Percentiles rank a stretch among this genome's conserved stretches.
These are phyloP conservation scores for Agrotis puta DNA, from an alignment of 2,888 invertebrate genomes.

Conservation along the genomic window DNA sequence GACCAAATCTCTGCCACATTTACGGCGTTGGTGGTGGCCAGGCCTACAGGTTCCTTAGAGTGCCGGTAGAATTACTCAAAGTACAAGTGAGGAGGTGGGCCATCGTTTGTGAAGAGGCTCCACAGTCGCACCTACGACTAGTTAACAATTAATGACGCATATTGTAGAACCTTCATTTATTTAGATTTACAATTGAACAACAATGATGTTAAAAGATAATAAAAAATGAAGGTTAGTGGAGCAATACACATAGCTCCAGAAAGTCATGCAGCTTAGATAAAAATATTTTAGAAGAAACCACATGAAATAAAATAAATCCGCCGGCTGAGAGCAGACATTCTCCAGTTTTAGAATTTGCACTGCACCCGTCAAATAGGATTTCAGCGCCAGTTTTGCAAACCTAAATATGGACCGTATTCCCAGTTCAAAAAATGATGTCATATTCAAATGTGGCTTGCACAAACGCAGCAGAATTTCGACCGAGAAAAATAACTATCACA, in stretches of 20 bases:
- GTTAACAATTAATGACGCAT: neutral
- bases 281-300: slow-evolving; percentile 4
- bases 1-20: too few relatives aligned
- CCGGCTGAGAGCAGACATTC: neutral
- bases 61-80: too few relatives aligned
- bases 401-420: slow-evolving; percentile 4
- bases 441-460: slow-evolving; percentile 17
- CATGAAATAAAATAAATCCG: neutral
- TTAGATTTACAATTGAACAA: neutral
- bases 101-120: too few relatives aligned
- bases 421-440: neutral
- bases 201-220: neutral
- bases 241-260: neutral
- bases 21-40: too few relatives aligned
- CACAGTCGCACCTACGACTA: too few relatives aligned
- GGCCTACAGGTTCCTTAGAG: too few relatives aligned
- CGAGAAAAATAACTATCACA: slow-evolving; percentile 8
- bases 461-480: slow-evolving; percentile 1
- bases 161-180: neutral
- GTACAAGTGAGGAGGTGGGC: too few relatives aligned
- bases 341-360: slow-evolving; percentile 2
- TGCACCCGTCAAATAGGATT: slow-evolving; percentile 4
- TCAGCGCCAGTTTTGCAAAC: neutral
- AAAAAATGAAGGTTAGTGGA: neutral
- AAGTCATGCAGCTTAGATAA: neutral